phyloP scores from a whole-genome alignment of 2,888 invertebrate species.

The Melolontha melolontha region DNA sequence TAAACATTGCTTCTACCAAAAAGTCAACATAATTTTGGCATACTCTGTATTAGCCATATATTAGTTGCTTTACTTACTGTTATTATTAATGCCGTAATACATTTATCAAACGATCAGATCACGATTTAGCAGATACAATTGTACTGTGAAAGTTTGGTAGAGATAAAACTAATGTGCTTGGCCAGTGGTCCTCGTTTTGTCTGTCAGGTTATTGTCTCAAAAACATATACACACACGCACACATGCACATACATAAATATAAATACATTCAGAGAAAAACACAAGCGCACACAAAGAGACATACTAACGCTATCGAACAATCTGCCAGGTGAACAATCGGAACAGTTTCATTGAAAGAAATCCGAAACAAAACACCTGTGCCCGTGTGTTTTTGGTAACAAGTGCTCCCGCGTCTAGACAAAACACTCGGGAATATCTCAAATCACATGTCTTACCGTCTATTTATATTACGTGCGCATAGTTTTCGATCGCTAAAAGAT shows the following conservation, averaged over 20 bases:
- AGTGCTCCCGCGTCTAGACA: slow-evolving; percentile 24
- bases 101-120: slow-evolving; percentile 9
- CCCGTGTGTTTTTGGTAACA: slow-evolving; percentile 28
- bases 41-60: too few relatives aligned
- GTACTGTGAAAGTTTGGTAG: neutral
- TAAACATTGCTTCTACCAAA: too few relatives aligned
- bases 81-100: neutral
- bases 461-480: neutral
- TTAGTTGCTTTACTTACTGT: too few relatives aligned
- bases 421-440: neutral
- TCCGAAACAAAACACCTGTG: slow-evolving; percentile 34
- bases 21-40: too few relatives aligned
- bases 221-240: slow-evolving; percentile 5
- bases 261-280: slow-evolving; percentile 3
- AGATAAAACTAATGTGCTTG: slow-evolving; percentile 13
- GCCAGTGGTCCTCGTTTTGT: slow-evolving; percentile 3
- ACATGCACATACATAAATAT: neutral
- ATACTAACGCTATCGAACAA: slow-evolving; percentile 26
- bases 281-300: neutral
- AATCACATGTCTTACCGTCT: slow-evolving; percentile 8
- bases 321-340: slow-evolving; percentile 29
- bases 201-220: neutral
- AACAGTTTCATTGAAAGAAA: slow-evolving; percentile 31
- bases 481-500: too few relatives aligned
- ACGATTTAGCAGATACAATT: slow-evolving; percentile 14